These are phyloP conservation scores for Synanthedon vespiformis DNA, from an alignment of 2,888 invertebrate species.

Conservation along the genomic window DNA sequence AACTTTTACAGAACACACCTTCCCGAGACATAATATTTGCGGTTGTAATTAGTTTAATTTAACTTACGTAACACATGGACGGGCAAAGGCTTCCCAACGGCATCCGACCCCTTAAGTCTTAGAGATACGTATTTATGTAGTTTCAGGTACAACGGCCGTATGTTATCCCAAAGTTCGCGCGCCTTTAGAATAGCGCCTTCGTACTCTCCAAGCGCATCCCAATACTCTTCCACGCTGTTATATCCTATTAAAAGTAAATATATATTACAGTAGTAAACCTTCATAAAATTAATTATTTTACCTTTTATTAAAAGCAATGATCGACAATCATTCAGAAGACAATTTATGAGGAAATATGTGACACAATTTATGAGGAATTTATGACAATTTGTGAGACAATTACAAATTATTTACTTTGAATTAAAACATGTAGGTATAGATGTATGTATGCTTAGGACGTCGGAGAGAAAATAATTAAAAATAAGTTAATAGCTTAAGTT, in stretches of 20 bases:
- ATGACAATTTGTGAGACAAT: no score
- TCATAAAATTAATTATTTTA: no score
- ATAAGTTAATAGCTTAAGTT: no score
- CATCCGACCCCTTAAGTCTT: slow-evolving; percentile 56
- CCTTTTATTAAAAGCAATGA: no score
- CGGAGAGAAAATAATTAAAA: no score
- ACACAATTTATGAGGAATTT: no score
- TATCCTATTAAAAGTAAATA: slow-evolving; percentile 26
- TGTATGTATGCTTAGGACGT: no score
- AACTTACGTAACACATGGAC: slow-evolving; percentile 65
- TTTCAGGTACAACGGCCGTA: slow-evolving; percentile 66
- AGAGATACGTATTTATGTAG: slow-evolving; percentile 65
- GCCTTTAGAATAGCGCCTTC: slow-evolving; percentile 61
- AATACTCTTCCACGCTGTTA: slow-evolving; percentile 60
- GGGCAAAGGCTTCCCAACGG: slow-evolving; percentile 56
- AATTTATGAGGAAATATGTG: no score
- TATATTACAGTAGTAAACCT: no score
- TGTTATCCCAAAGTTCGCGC: slow-evolving; percentile 65
- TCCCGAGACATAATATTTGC: neutral
- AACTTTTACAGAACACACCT: neutral
- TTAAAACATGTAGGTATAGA: no score
- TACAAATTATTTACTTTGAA: no score
- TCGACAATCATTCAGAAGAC: no score
- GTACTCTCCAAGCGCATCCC: slow-evolving; percentile 67
- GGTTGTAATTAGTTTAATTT: neutral